Conservation (phyloP, 1,140 invertebrate genomes). For the Sinella curviseta region DNA sequence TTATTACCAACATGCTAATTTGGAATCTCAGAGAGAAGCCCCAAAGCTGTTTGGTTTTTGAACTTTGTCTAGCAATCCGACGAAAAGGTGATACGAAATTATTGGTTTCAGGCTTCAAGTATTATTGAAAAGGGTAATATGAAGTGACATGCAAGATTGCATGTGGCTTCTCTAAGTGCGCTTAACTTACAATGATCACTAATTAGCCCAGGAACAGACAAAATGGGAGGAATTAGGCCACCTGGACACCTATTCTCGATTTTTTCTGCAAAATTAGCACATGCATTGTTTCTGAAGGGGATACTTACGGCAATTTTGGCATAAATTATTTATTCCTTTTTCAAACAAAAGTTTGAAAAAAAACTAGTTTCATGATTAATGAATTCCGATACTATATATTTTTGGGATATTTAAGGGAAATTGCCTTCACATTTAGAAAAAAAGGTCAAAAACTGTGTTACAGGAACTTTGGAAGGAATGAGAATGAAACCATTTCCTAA, state of each 20-base stretch:
- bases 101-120: not conserved
- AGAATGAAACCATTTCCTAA: too few relatives aligned
- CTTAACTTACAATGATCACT: not conserved
- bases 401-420: too few relatives aligned
- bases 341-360: not conserved
- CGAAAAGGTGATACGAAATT: not conserved
- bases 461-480: too few relatives aligned
- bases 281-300: not conserved
- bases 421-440: too few relatives aligned
- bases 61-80: not conserved
- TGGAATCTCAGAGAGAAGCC: not conserved
- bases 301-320: not conserved
- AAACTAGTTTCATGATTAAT: not conserved
- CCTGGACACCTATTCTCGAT: constrained; percentile 2
- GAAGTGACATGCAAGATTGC: not conserved
- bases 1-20: too few relatives aligned
- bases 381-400: too few relatives aligned
- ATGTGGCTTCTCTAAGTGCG: not conserved
- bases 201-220: not conserved
- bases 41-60: not conserved
- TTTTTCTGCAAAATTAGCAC: not conserved
- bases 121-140: not conserved
- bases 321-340: not conserved
- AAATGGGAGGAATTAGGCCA: constrained; percentile 14
- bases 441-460: too few relatives aligned